Evolutionary conservation across 2,113 vertebrate genomes (phyloP).

Genomic region (Gila orcuttii): DNA sequence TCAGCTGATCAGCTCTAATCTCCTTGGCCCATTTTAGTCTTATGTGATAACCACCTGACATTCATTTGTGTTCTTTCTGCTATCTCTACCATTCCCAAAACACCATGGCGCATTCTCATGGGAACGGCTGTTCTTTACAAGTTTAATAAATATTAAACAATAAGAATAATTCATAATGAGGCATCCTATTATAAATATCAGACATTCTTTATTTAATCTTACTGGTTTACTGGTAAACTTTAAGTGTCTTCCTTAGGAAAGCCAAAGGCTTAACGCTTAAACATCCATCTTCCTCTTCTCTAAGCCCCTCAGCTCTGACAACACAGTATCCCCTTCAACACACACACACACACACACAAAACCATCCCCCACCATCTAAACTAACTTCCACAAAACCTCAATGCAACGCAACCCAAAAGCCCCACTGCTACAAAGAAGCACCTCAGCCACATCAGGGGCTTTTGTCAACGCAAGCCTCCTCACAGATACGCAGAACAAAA

Average conservation of each 20-base stretch:
- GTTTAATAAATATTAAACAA: not conserved
- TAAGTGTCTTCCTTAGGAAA: constrained; percentile 22
- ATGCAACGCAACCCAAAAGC: constrained; percentile 13
- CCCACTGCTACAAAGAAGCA: constrained; percentile 44
- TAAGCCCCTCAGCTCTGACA: constrained; percentile 57
- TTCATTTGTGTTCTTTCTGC: not conserved
- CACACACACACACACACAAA: not conserved
- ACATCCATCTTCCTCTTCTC: constrained; percentile 57
- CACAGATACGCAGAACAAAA: constrained; percentile 49
- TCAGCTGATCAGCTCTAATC: too few relatives aligned
- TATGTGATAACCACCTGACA: not conserved
- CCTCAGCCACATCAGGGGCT: constrained; percentile 34
- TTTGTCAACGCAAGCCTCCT: constrained; percentile 27
- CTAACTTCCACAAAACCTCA: constrained; percentile 17
- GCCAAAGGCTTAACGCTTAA: constrained; percentile 17
- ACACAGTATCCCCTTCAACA: not conserved
- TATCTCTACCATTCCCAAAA: constrained; percentile 44
- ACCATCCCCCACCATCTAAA: constrained; percentile 13
- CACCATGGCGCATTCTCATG: constrained; percentile 7
- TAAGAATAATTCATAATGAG: not conserved
- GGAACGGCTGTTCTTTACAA: not conserved
- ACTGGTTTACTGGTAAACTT: not conserved
- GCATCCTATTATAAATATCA: not conserved
- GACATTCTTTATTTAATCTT: constrained; percentile 39
- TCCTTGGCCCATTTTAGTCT: too few relatives aligned